These are phyloP conservation scores for Reticulitermes speratus DNA, from an alignment of 1,140 invertebrate genomes.

Conservation along the genomic window DNA sequence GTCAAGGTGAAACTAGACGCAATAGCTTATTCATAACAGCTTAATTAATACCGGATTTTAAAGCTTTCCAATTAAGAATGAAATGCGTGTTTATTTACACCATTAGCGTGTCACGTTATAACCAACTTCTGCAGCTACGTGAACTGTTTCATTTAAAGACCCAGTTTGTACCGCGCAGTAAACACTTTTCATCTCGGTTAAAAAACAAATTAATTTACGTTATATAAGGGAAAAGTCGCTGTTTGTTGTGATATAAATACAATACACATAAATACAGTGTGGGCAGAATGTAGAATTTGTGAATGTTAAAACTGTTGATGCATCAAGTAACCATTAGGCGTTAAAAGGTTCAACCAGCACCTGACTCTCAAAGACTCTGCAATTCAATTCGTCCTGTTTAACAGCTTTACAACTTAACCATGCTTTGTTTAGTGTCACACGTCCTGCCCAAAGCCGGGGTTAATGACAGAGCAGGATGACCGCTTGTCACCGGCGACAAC, in stretches of 20 bases:
- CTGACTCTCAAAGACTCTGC: neutral
- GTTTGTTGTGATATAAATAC: too few species aligned
- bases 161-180: too few species aligned
- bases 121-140: neutral
- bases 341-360: too few species aligned
- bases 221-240: too few species aligned
- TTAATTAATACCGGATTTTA: neutral
- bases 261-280: too few species aligned
- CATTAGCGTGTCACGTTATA: neutral
- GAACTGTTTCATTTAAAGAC: too few species aligned
- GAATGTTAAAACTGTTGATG: too few species aligned
- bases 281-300: too few species aligned
- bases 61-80: neutral
- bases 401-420: neutral
- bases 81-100: neutral
- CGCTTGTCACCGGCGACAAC: neutral
- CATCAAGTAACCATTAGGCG: too few species aligned
- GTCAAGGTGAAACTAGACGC: neutral
- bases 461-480: neutral
- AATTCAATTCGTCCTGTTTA: neutral
- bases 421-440: neutral
- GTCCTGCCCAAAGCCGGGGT: neutral
- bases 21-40: neutral
- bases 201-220: neutral
- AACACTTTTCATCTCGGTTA: too few species aligned